Evolutionary conservation across 1,140 invertebrate species (phyloP).

Genomic region (Apis dorsata): DNA sequence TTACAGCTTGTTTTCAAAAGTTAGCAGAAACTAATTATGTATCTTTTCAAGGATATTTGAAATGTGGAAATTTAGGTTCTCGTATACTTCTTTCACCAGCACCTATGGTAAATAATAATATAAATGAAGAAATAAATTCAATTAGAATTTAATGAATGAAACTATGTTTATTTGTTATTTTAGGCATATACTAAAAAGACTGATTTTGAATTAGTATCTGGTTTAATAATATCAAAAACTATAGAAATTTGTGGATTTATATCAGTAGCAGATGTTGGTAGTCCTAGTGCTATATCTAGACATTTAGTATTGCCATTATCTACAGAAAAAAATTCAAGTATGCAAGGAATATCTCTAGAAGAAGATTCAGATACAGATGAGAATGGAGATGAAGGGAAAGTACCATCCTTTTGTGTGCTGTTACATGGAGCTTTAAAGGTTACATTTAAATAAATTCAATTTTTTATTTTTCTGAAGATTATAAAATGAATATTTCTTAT

Average conservation of each 20-base stretch:
- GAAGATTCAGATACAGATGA: constrained; percentile 84
- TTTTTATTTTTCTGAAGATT: neutral
- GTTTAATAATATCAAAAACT: constrained; percentile 83
- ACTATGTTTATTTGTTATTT: constrained; percentile 59
- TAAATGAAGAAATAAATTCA: neutral
- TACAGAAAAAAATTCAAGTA: constrained; percentile 81
- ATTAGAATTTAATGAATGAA: neutral
- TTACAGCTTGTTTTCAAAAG: constrained; percentile 86
- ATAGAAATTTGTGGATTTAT: constrained; percentile 92
- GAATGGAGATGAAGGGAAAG: constrained; percentile 87
- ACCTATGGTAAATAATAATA: constrained; percentile 81
- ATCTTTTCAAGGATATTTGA: constrained; percentile 87
- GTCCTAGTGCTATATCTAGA: constrained; percentile 94
- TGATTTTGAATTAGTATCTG: constrained; percentile 84
- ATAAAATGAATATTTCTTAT: constrained; percentile 46
- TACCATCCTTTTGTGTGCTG: constrained; percentile 94
- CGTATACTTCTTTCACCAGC: constrained; percentile 88
- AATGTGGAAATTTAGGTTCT: constrained; percentile 89
- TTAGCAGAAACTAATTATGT: constrained; percentile 89
- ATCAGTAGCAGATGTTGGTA: constrained; percentile 91
- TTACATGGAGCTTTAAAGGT: constrained; percentile 97
- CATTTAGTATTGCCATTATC: constrained; percentile 91
- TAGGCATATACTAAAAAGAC: constrained; percentile 83
- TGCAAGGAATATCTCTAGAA: constrained; percentile 81
- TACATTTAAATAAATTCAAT: constrained; percentile 47